Evolutionary conservation across 2,113 vertebrate genomes (phyloP).

Genomic region (Protobothrops flavoviridis): DNA sequence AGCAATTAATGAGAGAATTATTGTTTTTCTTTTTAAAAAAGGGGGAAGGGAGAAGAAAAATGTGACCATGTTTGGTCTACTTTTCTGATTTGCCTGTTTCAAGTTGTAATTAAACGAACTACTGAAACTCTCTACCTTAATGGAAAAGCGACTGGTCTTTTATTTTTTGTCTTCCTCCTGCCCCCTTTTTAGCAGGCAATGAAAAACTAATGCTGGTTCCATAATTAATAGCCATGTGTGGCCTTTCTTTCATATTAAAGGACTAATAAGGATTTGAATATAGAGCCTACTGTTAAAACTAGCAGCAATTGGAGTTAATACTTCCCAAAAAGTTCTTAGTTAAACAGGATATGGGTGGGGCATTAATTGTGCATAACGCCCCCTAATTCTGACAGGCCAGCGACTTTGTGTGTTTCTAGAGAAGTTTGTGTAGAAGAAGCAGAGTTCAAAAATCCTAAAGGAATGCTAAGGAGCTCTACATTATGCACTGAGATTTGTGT

Average conservation of each 20-base stretch:
- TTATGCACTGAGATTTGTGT: conserved; percentile 41
- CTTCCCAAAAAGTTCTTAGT: conserved; percentile 4
- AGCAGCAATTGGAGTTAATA: conserved; percentile 19
- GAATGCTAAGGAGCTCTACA: conserved; percentile 40
- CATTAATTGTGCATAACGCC: conserved; percentile 34
- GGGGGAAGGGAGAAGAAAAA: not conserved
- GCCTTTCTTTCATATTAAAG: conserved; percentile 22
- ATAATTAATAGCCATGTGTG: conserved; percentile 19
- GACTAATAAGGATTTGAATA: conserved; percentile 43
- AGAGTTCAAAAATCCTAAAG: conserved; percentile 64
- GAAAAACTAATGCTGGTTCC: conserved; percentile 4
- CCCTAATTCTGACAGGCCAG: conserved; percentile 32
- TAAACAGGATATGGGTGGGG: not conserved
- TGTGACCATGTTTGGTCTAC: not conserved
- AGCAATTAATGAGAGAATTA: conserved; percentile 47
- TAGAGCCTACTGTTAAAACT: conserved; percentile 24
- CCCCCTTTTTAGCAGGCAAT: not conserved
- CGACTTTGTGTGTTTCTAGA: conserved; percentile 47
- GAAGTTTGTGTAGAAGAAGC: conserved; percentile 48
- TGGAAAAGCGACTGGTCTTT: not conserved
- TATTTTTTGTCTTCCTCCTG: not conserved
- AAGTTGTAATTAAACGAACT: conserved; percentile 12
- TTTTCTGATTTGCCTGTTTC: conserved; percentile 10
- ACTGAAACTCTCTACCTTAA: not conserved
- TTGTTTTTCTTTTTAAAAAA: not conserved